phyloP scores from a whole-genome alignment of 2,888 invertebrate genomes.

The Taenaris catops region DNA sequence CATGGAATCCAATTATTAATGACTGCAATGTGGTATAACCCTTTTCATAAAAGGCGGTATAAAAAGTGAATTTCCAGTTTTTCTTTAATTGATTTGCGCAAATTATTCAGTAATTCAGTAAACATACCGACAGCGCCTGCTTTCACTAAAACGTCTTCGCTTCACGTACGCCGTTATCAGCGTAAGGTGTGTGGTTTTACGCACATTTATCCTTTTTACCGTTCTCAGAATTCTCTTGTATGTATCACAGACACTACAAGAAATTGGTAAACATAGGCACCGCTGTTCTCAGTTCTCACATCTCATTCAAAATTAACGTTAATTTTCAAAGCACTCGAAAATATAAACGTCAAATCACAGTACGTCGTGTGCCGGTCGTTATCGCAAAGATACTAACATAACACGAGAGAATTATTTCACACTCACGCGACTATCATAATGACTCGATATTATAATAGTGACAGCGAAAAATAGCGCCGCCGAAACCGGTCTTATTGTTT shows the following conservation, averaged over 20 bases:
- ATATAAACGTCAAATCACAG: slow-evolving; percentile 27
- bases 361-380: slow-evolving; percentile 57
- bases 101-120: slow-evolving; percentile 3
- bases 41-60: too few relatives aligned
- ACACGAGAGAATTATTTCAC: slow-evolving; percentile 37
- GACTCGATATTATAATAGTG: slow-evolving; percentile 42
- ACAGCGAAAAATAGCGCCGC: slow-evolving; percentile 48
- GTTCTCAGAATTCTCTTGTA: slow-evolving; percentile 3
- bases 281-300: slow-evolving; percentile 1
- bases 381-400: slow-evolving; percentile 56
- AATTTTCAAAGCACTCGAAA: slow-evolving; percentile 9
- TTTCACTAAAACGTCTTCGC: slow-evolving; percentile 33
- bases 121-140: slow-evolving; percentile 27
- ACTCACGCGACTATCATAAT: slow-evolving; percentile 48
- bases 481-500: slow-evolving; percentile 51
- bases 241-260: slow-evolving; percentile 4
- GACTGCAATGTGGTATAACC: too few relatives aligned
- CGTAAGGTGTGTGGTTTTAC: slow-evolving; percentile 25
- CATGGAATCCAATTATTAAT: too few relatives aligned
- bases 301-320: slow-evolving; percentile 8
- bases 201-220: not conserved
- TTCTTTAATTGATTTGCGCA: too few relatives aligned
- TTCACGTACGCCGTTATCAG: slow-evolving; percentile 33
- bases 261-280: not conserved
- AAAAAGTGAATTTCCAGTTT: too few relatives aligned